Evolutionary conservation across 2,888 invertebrate species (phyloP), one percentile per base, ranked within the genome.

Genomic region (Athalia rosae): DNA sequence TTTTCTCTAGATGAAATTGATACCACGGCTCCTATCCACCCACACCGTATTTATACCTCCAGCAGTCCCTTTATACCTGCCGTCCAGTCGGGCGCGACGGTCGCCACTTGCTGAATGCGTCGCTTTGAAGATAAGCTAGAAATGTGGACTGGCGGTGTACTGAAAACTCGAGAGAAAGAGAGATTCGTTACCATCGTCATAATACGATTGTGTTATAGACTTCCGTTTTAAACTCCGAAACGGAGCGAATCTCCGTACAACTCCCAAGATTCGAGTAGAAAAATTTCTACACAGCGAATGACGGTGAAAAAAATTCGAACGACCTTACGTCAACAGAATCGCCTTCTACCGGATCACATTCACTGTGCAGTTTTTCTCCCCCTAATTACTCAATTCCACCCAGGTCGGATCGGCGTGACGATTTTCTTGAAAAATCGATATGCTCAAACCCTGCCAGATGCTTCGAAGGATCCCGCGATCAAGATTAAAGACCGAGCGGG

Each of bases 91-190:
- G 28, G 53, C 53, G 11, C 8, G 41, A 43, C 3, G 67, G 6
- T 41, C 7, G 45, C 67, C 50, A 53, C 67, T 67, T 41, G 50
- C 50, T 67, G 41, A n/a, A 67, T 53, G 53, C 28, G 28, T 67
- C 50, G 53, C 50, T 15, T 11, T 50, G n/a, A 41, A 67, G 53
- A 67, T 67, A 67, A 53, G 6, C 41, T 6, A 50, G 50, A 67
- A 67, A n/a, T 53, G 5, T 15, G 13, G 50, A 11, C 67, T 50
- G 5, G n/a, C 7, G 41, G 15, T 67, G 41, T 8, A 63, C 11
- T 28, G 2, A 28, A 28, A 28, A 28, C 28, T 28, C 28, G 28
- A 28, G 28, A 28, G 28, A 28, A 28, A 28, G 28, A 28, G 28
- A 28, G 28, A 28, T 28, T 28, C 28, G 28, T 28, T 2, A 28